Base-by-base conservation (phyloP, 2,113 vertebrate genomes). In the Austrofundulus limnaeus region DNA sequence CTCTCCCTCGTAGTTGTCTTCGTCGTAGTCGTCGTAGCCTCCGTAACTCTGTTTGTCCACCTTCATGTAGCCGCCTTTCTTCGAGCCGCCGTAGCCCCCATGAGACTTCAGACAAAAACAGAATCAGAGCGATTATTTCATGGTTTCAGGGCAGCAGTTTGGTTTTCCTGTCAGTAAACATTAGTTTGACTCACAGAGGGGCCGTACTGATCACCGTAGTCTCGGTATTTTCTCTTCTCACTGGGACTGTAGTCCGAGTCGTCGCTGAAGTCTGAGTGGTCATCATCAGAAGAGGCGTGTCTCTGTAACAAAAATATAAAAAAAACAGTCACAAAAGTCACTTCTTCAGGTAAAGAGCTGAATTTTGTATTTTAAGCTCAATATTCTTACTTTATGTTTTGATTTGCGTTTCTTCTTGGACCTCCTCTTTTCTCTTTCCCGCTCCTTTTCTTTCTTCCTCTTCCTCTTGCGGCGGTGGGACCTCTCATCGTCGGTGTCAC, bases 201-300 rank as follows among this genome's bases (percentile, higher is more conserved):
- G 0, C 88, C 83, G 1, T 96, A 98, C 0, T 93, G 93, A 0
- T 96, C 95, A 56, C 95, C 96, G 89, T 96, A 98, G 16, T 97
- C 96, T 64, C 96, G 59, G 75, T 97, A 98, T 37, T 97, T 98
- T 39, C 95, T 87, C 80, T 98, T 98, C 74, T 98, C 96, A 0
- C 86, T 93, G 1, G 95, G 94, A 71, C 96, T 97, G 87, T 95
- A 98, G 78, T 98, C 96, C 0, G 96, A 98, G 23, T 98, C 96
- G 0, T 98, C 96, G 0, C 95, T 97, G 86, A 80, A 96, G 75
- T 97, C 96, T 0, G 96, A 96, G 81, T 95, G 95, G 49, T 98
- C 96, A 1, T 98, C 96, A 1, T 96, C 97, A 49, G 96, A 98
- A 2, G 96, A 97, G 0, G 95, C 92, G 7, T 98, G 96, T 5